A percentile compares a stretch with the other conserved stretches of the same genome.
phyloP scores from a whole-genome alignment of 1,140 invertebrate genomes.

The Tetranychus urticae region DNA sequence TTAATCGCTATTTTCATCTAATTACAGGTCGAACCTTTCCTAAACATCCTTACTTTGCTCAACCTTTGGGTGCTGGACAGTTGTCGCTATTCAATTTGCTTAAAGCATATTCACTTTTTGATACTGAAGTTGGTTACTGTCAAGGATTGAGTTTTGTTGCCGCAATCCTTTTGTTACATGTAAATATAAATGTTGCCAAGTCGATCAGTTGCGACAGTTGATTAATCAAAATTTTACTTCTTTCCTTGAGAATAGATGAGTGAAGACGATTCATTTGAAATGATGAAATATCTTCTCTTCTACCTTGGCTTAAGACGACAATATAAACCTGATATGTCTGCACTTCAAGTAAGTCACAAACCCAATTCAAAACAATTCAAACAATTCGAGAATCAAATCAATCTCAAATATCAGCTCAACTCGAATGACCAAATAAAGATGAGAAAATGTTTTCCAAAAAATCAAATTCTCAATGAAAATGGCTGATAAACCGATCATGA shows the following conservation, averaged over 20 bases:
- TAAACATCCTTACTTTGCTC: slow-evolving; percentile 68
- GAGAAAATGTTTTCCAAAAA: too few relatives aligned
- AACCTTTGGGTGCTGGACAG: slow-evolving; percentile 64
- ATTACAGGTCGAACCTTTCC: slow-evolving; percentile 67
- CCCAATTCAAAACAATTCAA: not conserved
- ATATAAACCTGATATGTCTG: slow-evolving; percentile 78
- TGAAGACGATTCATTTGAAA: slow-evolving; percentile 61
- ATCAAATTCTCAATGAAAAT: not conserved
- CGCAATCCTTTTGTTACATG: slow-evolving; percentile 71
- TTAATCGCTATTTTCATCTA: not conserved
- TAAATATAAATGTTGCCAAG: slow-evolving; percentile 24
- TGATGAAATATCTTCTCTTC: slow-evolving; percentile 75
- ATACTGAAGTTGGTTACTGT: slow-evolving; percentile 79
- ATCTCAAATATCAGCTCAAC: too few relatives aligned
- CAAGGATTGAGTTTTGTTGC: slow-evolving; percentile 88
- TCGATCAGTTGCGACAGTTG: not conserved
- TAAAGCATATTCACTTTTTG: slow-evolving; percentile 81
- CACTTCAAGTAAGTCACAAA: slow-evolving; percentile 36
- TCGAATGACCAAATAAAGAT: too few relatives aligned
- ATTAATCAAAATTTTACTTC: not conserved
- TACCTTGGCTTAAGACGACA: slow-evolving; percentile 55
- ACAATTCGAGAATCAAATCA: too few relatives aligned
- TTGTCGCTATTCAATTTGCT: slow-evolving; percentile 75
- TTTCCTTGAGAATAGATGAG: slow-evolving; percentile 37
- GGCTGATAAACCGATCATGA: not conserved